A percentile compares a stretch with the other conserved stretches of the same genome.
phyloP scores from a whole-genome alignment of 2,888 invertebrate genomes.

The Zhuqinia jingwanae region DNA sequence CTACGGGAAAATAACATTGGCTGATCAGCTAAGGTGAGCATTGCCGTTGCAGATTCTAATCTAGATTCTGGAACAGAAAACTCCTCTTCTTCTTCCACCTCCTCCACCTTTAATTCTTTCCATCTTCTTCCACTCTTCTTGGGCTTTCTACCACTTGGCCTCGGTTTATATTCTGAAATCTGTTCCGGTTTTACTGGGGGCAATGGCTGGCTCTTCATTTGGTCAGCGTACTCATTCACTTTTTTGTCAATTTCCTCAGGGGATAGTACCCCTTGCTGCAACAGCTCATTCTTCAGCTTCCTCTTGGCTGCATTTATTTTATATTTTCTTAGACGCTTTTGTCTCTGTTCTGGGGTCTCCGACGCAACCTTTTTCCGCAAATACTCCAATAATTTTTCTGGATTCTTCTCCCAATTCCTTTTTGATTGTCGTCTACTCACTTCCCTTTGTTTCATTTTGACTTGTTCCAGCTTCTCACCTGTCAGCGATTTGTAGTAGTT shows the following conservation, averaged over 20 bases:
- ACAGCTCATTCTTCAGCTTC: not conserved
- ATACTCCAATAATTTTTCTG: not conserved
- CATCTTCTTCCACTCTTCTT: not conserved
- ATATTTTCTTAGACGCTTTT: not conserved
- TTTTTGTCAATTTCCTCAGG: not conserved
- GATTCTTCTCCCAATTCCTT: not conserved
- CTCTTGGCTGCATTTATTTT: not conserved
- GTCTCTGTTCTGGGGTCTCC: not conserved
- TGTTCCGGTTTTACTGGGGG: not conserved
- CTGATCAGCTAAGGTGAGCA: no score
- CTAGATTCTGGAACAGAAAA: not conserved
- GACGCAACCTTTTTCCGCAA: not conserved
- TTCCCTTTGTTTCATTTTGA: not conserved
- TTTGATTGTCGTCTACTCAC: not conserved
- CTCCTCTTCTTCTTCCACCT: not conserved
- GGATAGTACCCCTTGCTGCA: not conserved
- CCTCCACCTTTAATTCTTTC: not conserved
- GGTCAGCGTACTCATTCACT: not conserved
- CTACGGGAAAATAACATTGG: no score
- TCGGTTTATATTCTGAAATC: not conserved
- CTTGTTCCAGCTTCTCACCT: not conserved
- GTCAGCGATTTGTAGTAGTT: not conserved
- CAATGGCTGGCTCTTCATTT: conserved; percentile 5
- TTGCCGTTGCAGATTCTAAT: no score
- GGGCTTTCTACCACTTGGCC: not conserved